Evolutionary conservation across 2,888 invertebrate genomes (phyloP).

Genomic region (Desoria tigrina): DNA sequence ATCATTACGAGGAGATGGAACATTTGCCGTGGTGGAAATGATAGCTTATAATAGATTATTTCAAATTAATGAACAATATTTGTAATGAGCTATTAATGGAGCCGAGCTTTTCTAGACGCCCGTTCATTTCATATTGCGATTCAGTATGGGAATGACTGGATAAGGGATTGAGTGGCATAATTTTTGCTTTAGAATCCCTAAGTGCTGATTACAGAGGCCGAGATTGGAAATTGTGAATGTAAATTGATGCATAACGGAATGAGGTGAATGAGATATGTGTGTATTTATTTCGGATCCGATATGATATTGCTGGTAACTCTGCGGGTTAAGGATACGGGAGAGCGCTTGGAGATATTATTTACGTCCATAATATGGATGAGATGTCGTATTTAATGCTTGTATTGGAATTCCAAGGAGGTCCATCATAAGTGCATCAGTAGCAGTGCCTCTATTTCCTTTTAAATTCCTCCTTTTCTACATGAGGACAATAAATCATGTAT

Average conservation of each 20-base stretch:
- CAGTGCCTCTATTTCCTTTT: conserved; percentile 7
- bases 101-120: too few relatives aligned
- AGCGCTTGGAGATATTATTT: conserved; percentile 4
- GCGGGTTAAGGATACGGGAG: neutral
- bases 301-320: neutral
- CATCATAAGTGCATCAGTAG: neutral
- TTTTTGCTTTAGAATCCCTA: too few relatives aligned
- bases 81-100: too few relatives aligned
- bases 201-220: too few relatives aligned
- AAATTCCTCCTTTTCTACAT: conserved; percentile 6
- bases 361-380: conserved; percentile 26
- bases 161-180: too few relatives aligned
- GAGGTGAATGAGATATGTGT: conserved; percentile 5
- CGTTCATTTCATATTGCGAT: too few relatives aligned
- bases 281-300: neutral
- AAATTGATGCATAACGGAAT: neutral
- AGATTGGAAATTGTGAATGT: too few relatives aligned
- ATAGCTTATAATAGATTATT: too few relatives aligned
- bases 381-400: conserved; percentile 21
- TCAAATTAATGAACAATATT: too few relatives aligned
- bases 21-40: too few relatives aligned
- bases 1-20: too few relatives aligned
- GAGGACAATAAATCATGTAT: conserved; percentile 20
- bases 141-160: too few relatives aligned
- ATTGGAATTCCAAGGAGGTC: conserved; percentile 23